A percentile compares a stretch with the other conserved stretches of the same genome.
phyloP scores from a whole-genome alignment of 2,797 vertebrate species.

The Phoxinus dragarum region DNA sequence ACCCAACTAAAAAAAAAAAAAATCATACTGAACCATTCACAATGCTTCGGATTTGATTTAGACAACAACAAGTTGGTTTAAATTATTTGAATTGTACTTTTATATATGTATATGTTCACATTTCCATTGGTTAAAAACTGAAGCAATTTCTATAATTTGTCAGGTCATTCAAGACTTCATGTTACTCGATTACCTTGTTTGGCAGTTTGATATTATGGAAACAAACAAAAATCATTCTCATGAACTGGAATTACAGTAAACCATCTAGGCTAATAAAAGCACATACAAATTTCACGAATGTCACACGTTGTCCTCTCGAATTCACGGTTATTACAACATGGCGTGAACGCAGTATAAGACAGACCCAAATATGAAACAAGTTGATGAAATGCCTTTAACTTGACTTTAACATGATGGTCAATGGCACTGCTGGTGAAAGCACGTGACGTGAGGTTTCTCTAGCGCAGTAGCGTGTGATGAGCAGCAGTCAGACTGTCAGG shows the following conservation, averaged over 20 bases:
- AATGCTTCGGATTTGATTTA: background rate
- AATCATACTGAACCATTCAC: background rate
- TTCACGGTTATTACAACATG: background rate
- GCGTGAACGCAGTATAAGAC: background rate
- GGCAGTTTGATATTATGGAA: background rate
- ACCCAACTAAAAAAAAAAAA: background rate
- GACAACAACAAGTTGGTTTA: background rate
- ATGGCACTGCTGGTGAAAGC: too few species aligned
- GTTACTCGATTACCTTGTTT: background rate
- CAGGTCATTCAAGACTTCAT: background rate
- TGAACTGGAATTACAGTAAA: conserved; percentile 41
- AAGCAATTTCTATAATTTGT: background rate
- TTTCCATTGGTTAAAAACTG: background rate
- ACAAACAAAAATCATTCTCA: background rate
- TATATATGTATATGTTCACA: background rate
- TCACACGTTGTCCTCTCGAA: background rate
- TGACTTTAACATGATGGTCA: background rate
- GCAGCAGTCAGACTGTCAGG: background rate
- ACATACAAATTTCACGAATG: background rate
- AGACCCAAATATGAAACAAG: background rate
- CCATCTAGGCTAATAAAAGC: background rate
- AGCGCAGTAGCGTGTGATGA: background rate
- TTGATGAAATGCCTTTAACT: background rate
- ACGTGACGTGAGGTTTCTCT: background rate
- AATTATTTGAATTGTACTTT: background rate